phyloP scores from a whole-genome alignment of 2,113 vertebrate genomes.

The Corythaixoides concolor region DNA sequence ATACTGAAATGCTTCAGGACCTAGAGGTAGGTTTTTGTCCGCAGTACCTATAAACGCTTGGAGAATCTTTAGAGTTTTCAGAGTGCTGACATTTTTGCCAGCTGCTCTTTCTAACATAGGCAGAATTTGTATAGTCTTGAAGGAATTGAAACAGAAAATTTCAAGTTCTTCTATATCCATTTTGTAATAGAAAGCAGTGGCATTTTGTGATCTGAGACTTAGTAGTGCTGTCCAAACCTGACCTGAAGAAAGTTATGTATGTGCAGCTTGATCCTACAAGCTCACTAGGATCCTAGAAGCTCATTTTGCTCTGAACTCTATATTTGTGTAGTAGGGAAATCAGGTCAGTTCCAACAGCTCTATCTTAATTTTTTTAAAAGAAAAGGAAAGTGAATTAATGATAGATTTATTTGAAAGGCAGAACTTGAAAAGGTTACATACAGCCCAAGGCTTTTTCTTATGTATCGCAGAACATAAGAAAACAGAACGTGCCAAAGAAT shows the following conservation, averaged over 20 bases:
- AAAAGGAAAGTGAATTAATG: neutral
- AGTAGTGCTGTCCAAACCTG: neutral
- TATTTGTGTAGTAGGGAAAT: neutral
- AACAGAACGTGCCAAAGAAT: neutral
- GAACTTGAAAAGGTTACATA: neutral
- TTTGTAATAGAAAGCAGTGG: neutral
- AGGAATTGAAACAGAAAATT: neutral
- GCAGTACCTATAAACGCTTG: accelerated
- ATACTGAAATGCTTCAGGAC: neutral
- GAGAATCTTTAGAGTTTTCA: neutral
- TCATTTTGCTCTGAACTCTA: neutral
- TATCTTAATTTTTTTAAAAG: neutral
- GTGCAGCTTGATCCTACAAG: neutral
- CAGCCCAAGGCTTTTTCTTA: neutral
- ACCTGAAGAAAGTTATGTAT: neutral
- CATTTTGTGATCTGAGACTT: neutral
- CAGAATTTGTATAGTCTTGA: neutral
- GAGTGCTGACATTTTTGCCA: neutral
- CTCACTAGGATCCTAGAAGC: neutral
- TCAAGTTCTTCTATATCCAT: neutral
- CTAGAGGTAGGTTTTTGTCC: neutral
- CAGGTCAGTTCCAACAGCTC: neutral
- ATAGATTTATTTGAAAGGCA: neutral
- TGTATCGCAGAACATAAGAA: neutral
- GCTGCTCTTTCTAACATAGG: neutral